Percentiles rank a stretch among this genome's conserved stretches.
These are phyloP conservation scores for Drosophila mojavensis DNA, from an alignment of 1,140 invertebrate species.

Conservation along the genomic window DNA sequence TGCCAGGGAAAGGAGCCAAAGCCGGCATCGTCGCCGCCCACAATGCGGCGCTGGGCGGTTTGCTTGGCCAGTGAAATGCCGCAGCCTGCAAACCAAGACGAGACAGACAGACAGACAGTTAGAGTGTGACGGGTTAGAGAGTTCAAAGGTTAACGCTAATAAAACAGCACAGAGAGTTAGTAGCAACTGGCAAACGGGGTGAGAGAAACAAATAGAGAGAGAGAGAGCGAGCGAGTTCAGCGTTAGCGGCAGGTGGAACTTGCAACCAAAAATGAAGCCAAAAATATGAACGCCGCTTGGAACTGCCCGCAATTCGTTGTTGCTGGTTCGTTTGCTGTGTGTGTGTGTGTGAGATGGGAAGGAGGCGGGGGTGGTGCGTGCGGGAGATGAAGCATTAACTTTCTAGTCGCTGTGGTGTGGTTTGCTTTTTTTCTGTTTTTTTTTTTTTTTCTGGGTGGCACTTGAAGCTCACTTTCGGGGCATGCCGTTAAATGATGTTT, in stretches of 20 bases:
- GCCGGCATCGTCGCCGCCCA: slow-evolving; percentile 96
- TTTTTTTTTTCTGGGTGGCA: slow-evolving; percentile 8
- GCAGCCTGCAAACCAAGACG: slow-evolving; percentile 87
- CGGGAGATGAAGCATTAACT: slow-evolving; percentile 19
- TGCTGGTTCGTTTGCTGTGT: slow-evolving; percentile 4
- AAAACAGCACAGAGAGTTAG: slow-evolving; percentile 22
- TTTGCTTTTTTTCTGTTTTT: slow-evolving; percentile 6
- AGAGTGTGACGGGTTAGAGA: slow-evolving; percentile 14
- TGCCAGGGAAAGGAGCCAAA: slow-evolving; percentile 98
- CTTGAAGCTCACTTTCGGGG: slow-evolving; percentile 32
- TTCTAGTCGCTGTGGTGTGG: slow-evolving; percentile 32
- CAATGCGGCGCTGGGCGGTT: slow-evolving; percentile 94
- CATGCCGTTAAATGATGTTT: slow-evolving; percentile 70
- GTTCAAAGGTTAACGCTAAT: slow-evolving; percentile 17
- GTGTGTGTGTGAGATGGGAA: not conserved
- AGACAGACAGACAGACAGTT: slow-evolving; percentile 54
- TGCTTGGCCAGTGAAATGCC: slow-evolving; percentile 92
- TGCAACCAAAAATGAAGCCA: slow-evolving; percentile 21
- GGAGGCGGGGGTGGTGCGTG: not conserved
- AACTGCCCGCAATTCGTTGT: slow-evolving; percentile 29
- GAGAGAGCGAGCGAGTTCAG: not conserved
- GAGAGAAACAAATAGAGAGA: not conserved
- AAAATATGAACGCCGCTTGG: slow-evolving; percentile 24
- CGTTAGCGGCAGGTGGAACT: slow-evolving; percentile 2
- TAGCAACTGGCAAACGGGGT: slow-evolving; percentile 30